These are phyloP conservation scores for Streptopelia turtur DNA, from an alignment of 2,797 vertebrate genomes.

Conservation along the genomic window DNA sequence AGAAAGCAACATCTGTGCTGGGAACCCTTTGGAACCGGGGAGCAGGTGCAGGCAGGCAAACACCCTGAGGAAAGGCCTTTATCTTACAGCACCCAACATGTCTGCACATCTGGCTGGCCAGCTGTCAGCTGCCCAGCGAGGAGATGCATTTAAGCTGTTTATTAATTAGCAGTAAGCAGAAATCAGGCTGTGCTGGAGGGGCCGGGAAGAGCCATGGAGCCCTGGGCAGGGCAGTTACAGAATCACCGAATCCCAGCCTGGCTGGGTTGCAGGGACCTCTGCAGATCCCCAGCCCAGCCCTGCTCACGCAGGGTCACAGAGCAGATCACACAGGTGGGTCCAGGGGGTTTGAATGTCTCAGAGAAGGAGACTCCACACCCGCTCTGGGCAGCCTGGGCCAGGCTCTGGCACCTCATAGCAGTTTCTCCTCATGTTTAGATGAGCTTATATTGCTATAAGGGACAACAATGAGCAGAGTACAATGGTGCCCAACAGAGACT, in stretches of 20 bases:
- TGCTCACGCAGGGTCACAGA: no score
- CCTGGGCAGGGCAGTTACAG: background rate
- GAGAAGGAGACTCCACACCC: no score
- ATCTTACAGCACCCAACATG: rapidly evolving
- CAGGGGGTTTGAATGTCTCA: no score
- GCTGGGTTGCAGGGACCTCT: no score
- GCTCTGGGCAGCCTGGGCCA: no score
- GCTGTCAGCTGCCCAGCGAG: background rate
- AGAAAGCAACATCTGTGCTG: background rate
- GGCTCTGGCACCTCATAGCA: no score
- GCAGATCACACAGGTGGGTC: no score
- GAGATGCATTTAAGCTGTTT: background rate
- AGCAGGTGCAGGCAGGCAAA: background rate
- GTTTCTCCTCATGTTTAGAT: no score
- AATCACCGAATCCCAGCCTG: no score
- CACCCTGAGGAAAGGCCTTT: background rate
- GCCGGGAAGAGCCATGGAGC: rapidly evolving
- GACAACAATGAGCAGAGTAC: background rate
- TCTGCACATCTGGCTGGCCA: background rate
- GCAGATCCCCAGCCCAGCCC: no score
- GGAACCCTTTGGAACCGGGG: background rate
- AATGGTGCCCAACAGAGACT: background rate
- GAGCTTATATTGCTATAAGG: no score
- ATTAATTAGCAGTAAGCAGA: rapidly evolving
- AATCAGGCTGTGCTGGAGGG: background rate